Percentiles rank a stretch among this genome's conserved stretches.
phyloP scores from a whole-genome alignment of 2,113 vertebrate genomes.

The Arizona elegans region DNA sequence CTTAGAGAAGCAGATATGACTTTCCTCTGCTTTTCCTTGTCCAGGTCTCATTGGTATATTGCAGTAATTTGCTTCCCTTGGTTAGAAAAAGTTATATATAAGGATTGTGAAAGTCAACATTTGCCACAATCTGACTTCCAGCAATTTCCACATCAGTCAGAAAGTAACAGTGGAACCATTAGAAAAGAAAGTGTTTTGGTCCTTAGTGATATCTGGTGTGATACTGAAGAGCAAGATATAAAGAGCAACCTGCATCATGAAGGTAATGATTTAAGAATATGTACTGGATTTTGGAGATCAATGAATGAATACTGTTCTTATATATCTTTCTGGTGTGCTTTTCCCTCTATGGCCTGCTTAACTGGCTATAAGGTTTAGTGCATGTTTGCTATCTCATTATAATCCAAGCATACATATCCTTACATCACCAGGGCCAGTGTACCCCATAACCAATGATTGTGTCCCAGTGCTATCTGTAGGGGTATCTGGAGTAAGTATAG shows the following conservation, averaged over 20 bases:
- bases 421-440: neutral
- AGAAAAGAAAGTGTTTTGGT: constrained; percentile 32
- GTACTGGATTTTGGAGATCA: neutral
- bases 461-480: neutral
- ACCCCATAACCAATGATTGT: neutral
- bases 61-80: constrained; percentile 94
- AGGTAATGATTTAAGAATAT: constrained; percentile 20
- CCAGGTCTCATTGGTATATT: constrained; percentile 95
- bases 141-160: constrained; percentile 19
- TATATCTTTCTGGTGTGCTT: neutral
- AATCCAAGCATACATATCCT: neutral
- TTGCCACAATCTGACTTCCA: constrained; percentile 20
- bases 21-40: neutral
- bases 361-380: neutral
- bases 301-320: neutral
- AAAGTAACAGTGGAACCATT: constrained; percentile 30
- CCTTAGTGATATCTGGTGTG: constrained; percentile 30
- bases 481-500: neutral
- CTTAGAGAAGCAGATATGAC: neutral
- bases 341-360: neutral
- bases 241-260: constrained; percentile 35
- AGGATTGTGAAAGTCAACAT: constrained; percentile 59
- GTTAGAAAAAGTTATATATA: constrained; percentile 75
- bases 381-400: neutral
- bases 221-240: constrained; percentile 31